phyloP scores from a whole-genome alignment of 2,888 invertebrate species.

The Agonopterix heracliana region DNA sequence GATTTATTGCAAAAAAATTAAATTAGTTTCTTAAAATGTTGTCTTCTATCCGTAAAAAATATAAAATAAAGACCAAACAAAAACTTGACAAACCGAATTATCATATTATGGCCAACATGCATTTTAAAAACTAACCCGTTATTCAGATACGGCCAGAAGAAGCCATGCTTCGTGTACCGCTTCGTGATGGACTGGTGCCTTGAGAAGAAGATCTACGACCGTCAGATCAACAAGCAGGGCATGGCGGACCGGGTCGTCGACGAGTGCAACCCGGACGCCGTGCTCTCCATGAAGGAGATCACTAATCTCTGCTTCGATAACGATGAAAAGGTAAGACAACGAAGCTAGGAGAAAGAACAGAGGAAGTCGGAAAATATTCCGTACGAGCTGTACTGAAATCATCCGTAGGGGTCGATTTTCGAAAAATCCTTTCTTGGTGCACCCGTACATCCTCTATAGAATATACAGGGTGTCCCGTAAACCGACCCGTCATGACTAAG shows the following conservation, averaged over 20 bases:
- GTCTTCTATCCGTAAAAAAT: no score
- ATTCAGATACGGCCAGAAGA: conserved; percentile 91
- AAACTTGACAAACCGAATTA: no score
- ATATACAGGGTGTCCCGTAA: no score
- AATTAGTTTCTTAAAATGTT: no score
- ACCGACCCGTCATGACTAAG: no score
- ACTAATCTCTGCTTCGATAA: conserved; percentile 94
- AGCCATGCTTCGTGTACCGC: conserved; percentile 96
- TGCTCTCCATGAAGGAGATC: conserved; percentile 91
- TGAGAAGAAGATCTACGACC: conserved; percentile 98
- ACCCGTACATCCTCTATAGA: no score
- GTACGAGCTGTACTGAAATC: neutral
- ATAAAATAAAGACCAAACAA: no score
- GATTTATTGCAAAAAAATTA: no score
- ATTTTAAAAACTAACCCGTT: no score
- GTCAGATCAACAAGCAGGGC: conserved; percentile 98
- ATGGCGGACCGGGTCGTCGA: conserved; percentile 99
- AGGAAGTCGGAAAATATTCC: neutral
- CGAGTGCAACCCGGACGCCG: conserved; percentile 97
- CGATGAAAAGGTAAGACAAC: conserved; percentile 78
- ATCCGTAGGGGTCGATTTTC: no score
- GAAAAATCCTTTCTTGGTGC: no score
- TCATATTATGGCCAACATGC: no score
- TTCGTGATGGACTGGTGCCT: conserved; percentile 97
- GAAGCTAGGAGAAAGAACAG: neutral